phyloP scores from a whole-genome alignment of 2,888 invertebrate species.

The Chaitophorus viminalis region DNA sequence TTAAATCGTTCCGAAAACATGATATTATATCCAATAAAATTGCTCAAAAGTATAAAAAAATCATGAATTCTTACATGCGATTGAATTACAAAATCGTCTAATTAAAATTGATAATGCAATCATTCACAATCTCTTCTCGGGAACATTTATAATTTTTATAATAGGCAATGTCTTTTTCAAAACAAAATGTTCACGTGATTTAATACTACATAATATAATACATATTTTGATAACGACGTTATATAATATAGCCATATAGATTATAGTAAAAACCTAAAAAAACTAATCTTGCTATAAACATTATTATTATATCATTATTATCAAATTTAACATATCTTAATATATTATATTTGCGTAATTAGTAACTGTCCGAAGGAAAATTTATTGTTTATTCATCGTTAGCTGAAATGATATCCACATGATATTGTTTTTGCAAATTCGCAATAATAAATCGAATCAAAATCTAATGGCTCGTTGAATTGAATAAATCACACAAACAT shows the following conservation, averaged over 20 bases:
- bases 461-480: not conserved
- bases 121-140: not conserved
- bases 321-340: not conserved
- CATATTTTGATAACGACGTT: not conserved
- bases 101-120: not conserved
- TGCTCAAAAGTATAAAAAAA: not conserved
- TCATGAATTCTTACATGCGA: not conserved
- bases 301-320: not conserved
- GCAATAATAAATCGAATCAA: not conserved
- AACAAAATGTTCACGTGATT: not conserved
- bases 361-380: not conserved
- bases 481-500: not conserved
- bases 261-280: not conserved
- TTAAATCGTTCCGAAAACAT: not conserved
- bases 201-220: not conserved
- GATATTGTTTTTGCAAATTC: not conserved
- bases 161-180: not conserved
- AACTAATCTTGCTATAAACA: not conserved
- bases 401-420: not conserved
- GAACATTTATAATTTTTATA: not conserved
- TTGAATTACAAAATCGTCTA: not conserved
- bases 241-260: not conserved
- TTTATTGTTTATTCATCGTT: not conserved
- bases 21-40: not conserved
- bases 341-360: not conserved